Base-by-base conservation (phyloP, 2,888 invertebrate genomes). In the Andrena camellia region DNA sequence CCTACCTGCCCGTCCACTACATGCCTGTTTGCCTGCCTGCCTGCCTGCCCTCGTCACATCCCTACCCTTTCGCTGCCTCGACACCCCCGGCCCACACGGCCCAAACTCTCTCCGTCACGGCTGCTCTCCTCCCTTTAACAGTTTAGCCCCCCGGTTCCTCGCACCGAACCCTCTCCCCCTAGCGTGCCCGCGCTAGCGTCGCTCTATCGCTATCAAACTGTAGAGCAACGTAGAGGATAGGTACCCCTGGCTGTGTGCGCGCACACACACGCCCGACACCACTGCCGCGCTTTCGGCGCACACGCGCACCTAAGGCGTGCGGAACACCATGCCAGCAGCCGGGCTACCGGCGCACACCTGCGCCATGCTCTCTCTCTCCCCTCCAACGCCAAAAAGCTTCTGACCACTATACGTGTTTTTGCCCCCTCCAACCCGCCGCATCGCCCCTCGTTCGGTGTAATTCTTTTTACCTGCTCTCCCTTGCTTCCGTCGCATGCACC, bases 261-360 rank as follows among this genome's bases (percentile, higher is more conserved):
- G 26, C 23, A 23, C 35, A 63, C 70, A 64, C 83, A 68, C 35
- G 10, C 13, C 1, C 20, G 13, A 57, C 26, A 7, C 13, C 6
- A 59, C 35, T 57, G 42, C 33, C 72, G 68, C 54, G 63, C 71
- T 67, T 71, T 67, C 63, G 52, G 81, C 75, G 78, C 63, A 63
- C 35, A 77, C 83, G 84, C 83, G 78, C 78, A 84, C 54, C 76
- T 63, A 73, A 88, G 88, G 88, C 87, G 86, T 86, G 87, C 90
- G 86, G 77, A 67, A 60, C 67, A 72, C 73, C 78, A 78, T 78
- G 88, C 89, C 89, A 90, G 88, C 90, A 90, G 89, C 91, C 90
- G 89, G 91, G 91, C 90, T 86, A 91, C 87, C 89, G 89, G 90
- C 88, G 89, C 90, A 92, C 92, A 92, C 92, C 92, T 90, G 91